A percentile compares a stretch with the other conserved stretches of the same genome.
These are phyloP conservation scores for Blastomussa wellsi DNA, from an alignment of 92 coral and sea anemone species.

Conservation along the genomic window DNA sequence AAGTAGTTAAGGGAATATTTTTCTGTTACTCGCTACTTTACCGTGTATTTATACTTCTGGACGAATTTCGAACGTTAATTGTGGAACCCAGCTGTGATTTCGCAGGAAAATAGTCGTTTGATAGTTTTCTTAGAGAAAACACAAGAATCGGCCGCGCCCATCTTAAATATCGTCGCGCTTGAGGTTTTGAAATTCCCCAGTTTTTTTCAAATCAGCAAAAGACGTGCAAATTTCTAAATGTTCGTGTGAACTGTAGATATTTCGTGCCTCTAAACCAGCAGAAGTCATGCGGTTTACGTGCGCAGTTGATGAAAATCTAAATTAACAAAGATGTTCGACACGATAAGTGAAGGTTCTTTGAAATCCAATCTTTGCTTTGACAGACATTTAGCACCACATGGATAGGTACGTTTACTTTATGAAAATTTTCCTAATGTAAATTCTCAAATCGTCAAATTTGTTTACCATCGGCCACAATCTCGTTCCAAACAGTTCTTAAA, in stretches of 20 bases:
- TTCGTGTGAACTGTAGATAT: not conserved
- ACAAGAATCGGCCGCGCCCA: slow-evolving; percentile 3
- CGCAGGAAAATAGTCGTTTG: not conserved
- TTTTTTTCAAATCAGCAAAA: not conserved
- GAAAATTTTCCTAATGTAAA: slow-evolving; percentile 22
- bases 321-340: slow-evolving; percentile 37
- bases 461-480: slow-evolving; percentile 14
- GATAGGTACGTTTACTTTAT: slow-evolving; percentile 31
- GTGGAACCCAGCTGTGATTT: slow-evolving; percentile 20
- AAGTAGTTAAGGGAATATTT: not conserved
- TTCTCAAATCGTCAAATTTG: slow-evolving; percentile 21
- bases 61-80: not conserved
- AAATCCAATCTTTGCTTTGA: slow-evolving; percentile 36
- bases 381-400: slow-evolving; percentile 26
- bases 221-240: not conserved
- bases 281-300: slow-evolving; percentile 11
- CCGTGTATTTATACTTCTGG: not conserved
- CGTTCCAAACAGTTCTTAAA: not conserved
- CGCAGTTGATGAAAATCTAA: slow-evolving; percentile 38
- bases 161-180: not conserved
- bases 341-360: slow-evolving; percentile 25
- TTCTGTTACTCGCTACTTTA: not conserved
- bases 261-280: not conserved
- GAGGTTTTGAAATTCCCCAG: not conserved
- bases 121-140: not conserved